Base-by-base conservation (phyloP, 2,888 invertebrate species). In the Phaedon cochleariae region DNA sequence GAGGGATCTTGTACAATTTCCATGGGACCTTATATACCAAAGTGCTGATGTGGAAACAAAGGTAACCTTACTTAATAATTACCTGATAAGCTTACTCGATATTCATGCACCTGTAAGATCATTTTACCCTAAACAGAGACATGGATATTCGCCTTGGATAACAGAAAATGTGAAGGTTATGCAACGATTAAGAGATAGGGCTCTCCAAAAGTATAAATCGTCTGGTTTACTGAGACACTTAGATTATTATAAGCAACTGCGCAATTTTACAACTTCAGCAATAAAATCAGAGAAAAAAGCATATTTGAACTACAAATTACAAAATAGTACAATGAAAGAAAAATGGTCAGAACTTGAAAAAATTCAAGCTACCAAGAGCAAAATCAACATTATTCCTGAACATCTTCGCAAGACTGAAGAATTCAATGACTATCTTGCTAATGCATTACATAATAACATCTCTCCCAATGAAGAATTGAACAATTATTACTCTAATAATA, bases 91-190 rank as follows among this genome's bases (percentile, higher is more conserved):
- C 26, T n/a, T 52, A 18, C n/a, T 49, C 1, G 21, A 49, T 21
- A 10, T 21, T 49, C 49, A 49, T 21, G 49, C 21, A 49, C 49
- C 49, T 20, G 12, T 21, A 21, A 49, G 20, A 49, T 49, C 49
- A 3, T 49, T 49, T 21, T 49, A 49, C 9, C 10, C 49, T 21
- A 20, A 21, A 1, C 20, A 21, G 21, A 49, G 20, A 1, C 49
- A 49, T 49, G 21, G 49, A 20, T 49, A 49, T 21, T 49, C 49
- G 10, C 22, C 53, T 6, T 53, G 53, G 53, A 29, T 53, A 12
- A 53, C 26, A 2, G 31, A 53, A 2, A 53, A 29, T 53, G 17
- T 53, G 6, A 53, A 31, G 18, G n/a, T 7, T 2, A 53, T 53
- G 53, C 15, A 17, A 15, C 12, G 18, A 31, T 12, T 18, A 17